Conservation (phyloP, 2,113 vertebrate species). For the Falcunculus frontatus region DNA sequence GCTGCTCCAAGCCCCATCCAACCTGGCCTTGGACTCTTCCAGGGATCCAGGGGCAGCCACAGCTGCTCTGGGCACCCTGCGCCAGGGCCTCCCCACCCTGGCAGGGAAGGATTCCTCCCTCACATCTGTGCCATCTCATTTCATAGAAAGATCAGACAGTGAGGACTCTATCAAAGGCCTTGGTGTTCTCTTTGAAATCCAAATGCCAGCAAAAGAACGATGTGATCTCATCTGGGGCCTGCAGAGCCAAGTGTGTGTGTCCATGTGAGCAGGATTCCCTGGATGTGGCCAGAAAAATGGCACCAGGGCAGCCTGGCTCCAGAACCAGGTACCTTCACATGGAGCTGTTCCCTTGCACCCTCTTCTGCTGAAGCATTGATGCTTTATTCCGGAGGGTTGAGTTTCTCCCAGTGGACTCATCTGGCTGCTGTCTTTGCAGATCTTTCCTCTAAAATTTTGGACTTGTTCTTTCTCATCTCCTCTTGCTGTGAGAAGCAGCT, state of each 20-base stretch:
- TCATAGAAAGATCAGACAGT: background rate
- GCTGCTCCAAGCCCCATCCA: accelerated
- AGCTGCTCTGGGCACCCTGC: background rate
- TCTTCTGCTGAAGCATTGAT: background rate
- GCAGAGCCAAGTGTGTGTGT: background rate
- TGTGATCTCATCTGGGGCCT: background rate
- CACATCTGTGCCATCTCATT: background rate
- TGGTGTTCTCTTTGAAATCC: background rate
- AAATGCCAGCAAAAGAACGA: background rate
- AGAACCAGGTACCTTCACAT: background rate
- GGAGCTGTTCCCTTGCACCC: background rate
- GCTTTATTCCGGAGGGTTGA: background rate
- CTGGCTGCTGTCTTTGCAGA: background rate
- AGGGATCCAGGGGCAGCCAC: background rate
- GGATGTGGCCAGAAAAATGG: background rate
- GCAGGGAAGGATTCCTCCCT: background rate
- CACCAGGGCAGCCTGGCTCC: background rate
- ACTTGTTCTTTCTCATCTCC: background rate
- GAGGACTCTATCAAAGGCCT: background rate
- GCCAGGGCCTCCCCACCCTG: background rate
- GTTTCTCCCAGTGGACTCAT: background rate
- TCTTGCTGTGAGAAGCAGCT: background rate
- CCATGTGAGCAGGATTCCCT: background rate
- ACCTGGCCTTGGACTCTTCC: accelerated
- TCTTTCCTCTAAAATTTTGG: background rate